Evolutionary conservation across 2,113 vertebrate genomes (phyloP), one percentile per base, ranked within the genome.

Genomic region (Pogona vitticeps): DNA sequence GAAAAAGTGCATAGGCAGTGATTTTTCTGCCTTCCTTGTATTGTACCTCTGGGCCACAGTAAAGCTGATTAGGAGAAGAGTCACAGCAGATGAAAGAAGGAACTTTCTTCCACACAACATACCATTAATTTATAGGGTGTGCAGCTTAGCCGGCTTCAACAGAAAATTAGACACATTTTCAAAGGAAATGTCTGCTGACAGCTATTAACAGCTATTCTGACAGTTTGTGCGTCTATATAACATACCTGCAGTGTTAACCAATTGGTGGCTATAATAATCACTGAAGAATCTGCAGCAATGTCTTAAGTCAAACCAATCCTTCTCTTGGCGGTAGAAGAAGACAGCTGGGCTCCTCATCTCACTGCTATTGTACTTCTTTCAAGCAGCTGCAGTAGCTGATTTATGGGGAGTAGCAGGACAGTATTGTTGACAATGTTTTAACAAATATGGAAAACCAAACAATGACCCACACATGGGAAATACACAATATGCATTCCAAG

Each of bases 181-280:
- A 20, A 58, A 28, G 3, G 61, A 40, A 63, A 18, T 6, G 61
- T 65, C 36, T 80, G 36, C 63, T 59, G 61, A 31, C 20, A 40
- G 59, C 26, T 80, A 63, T 80, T 40, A 80, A 36, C 33, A 40
- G 59, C 63, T 21, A 20, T 79, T 79, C 33, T 61, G 21, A 21
- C 58, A 61, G 21, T 61, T 21, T 20, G 36, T 36, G n/a, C 36
- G 13, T 3, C 38, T 61, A 21, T 36, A 38, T 38, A 38, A 18
- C 36, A 13, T 36, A 61, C 59, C 14, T 40, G 38, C 59, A 75
- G 88, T 52, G 10, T 6, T 73, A 79, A n/a, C 3, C 26, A 18
- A 70, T 0, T 0, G 82, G 70, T 52, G 1, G 14, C 6, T 76
- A 36, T 14, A 65, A 63, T 1, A 67, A 1, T 4, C 28, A 31